These are phyloP conservation scores for Drosophila persimilis DNA, from an alignment of 1,140 invertebrate genomes.

Conservation along the genomic window DNA sequence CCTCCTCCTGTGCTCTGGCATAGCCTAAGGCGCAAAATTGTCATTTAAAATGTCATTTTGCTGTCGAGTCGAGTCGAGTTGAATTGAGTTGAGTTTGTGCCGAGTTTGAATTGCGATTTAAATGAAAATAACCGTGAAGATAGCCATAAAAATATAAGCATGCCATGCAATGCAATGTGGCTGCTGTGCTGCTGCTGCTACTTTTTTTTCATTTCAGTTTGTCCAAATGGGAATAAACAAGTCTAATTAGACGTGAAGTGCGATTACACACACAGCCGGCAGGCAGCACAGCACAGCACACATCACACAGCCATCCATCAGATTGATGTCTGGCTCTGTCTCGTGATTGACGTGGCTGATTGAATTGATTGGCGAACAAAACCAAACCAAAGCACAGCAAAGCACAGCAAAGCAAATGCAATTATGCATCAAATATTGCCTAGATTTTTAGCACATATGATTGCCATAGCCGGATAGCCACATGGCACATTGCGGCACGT, in stretches of 20 bases:
- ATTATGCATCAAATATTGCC: conserved; percentile 77
- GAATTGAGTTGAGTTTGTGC: conserved; percentile 4
- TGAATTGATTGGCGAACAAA: conserved; percentile 70
- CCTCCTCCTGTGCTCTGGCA: conserved; percentile 22
- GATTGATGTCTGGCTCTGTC: conserved; percentile 31
- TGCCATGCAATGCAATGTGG: conserved; percentile 34
- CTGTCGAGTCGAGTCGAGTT: neutral
- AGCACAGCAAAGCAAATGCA: conserved; percentile 38
- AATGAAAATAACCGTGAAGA: conserved; percentile 81
- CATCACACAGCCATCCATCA: conserved; percentile 52
- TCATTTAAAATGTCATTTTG: conserved; percentile 77
- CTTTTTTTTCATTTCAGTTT: conserved; percentile 37
- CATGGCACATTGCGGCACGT: conserved; percentile 59
- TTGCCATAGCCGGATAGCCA: too few relatives aligned
- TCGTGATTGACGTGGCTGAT: conserved; percentile 62
- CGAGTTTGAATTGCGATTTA: conserved; percentile 76
- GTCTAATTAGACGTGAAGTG: conserved; percentile 81
- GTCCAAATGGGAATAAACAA: conserved; percentile 79
- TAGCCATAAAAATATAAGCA: conserved; percentile 64
- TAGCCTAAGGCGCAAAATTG: conserved; percentile 71
- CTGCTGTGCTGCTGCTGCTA: conserved; percentile 26
- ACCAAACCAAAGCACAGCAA: conserved; percentile 4
- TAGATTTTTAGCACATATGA: conserved; percentile 64
- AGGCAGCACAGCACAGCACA: conserved; percentile 53
- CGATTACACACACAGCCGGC: conserved; percentile 73